Evolutionary conservation across 2,888 invertebrate genomes (phyloP).

Genomic region (Baccha elongata): DNA sequence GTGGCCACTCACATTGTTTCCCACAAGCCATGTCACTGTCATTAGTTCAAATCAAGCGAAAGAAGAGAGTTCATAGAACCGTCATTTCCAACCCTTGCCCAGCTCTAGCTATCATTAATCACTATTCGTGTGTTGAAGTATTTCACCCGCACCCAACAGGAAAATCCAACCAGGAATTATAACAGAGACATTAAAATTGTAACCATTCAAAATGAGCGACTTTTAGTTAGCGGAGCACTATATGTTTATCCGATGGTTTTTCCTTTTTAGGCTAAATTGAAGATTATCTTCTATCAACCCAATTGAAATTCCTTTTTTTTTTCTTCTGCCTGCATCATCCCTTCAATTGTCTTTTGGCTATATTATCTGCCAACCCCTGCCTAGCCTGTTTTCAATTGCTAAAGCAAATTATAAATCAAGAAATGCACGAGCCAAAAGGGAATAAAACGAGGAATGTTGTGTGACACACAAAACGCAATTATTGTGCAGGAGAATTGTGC

Average conservation of each 20-base stretch:
- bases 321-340: background rate
- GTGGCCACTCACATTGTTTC: constrained; percentile 49
- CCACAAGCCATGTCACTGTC: constrained; percentile 61
- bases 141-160: constrained; percentile 3
- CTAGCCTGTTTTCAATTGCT: constrained; percentile 21
- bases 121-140: constrained; percentile 27
- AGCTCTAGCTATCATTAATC: constrained; percentile 26
- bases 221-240: background rate
- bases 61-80: constrained; percentile 33
- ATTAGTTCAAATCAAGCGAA: constrained; percentile 59
- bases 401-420: constrained; percentile 67
- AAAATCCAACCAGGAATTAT: background rate
- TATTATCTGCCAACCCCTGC: constrained; percentile 4
- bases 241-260: constrained; percentile 10
- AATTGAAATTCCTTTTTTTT: constrained; percentile 13
- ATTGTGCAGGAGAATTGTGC: constrained; percentile 54
- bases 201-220: constrained; percentile 31
- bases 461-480: constrained; percentile 66
- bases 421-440: constrained; percentile 31
- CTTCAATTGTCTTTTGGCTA: background rate
- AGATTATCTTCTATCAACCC: constrained; percentile 56
- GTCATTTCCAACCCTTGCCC: background rate
- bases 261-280: constrained; percentile 43
- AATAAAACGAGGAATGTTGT: constrained; percentile 38
- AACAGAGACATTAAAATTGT: constrained; percentile 38